Evolutionary conservation across 2,888 invertebrate species (phyloP), one percentile per base, ranked within the genome.

Genomic region (Sisyra terminalis): DNA sequence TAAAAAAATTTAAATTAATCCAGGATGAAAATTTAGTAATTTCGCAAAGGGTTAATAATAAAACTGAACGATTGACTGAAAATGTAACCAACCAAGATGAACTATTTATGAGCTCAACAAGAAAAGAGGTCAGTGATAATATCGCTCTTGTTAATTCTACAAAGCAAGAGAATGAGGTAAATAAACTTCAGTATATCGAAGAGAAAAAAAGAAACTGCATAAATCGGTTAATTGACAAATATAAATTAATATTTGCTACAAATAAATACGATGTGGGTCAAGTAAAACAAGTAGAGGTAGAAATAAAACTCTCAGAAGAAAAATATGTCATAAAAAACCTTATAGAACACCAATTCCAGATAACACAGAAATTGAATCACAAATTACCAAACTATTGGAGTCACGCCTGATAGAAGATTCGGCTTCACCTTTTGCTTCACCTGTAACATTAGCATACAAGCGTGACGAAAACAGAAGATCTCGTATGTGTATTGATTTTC

Each of bases 21-120:
- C 52, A 53, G 40, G 45, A 51, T 43, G 49, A 53, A 43, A 45
- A 53, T 32, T 45, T 52, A 43, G 43, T 46, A 30, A 51, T 50
- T 36, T 31, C 15, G 40, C 47, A 42, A 46, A 46, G 45, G 24
- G 39, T 41, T 31, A 45, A 36, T 29, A 17, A 14, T 41, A 35
- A 43, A 35, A n/a, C n/a, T n/a, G n/a, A n/a, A n/a, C n/a, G n/a
- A n/a, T n/a, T n/a, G n/a, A n/a, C n/a, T n/a, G n/a, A n/a, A 24
- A 24, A 24, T 24, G 3, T 24, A 24, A 7, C 3, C 3, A 24
- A 24, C 24, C 24, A 3, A 24, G 7, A 24, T 24, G 7, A 24
- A 24, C 3, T 5, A 5, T 24, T 7, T 24, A 7, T 24, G 7
- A 7, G 3, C 3, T 24, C 24, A 24, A n/a, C n/a, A n/a, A n/a